These are phyloP conservation scores for Urosaurus nigricauda DNA, from an alignment of 2,797 vertebrate genomes.

Conservation along the genomic window DNA sequence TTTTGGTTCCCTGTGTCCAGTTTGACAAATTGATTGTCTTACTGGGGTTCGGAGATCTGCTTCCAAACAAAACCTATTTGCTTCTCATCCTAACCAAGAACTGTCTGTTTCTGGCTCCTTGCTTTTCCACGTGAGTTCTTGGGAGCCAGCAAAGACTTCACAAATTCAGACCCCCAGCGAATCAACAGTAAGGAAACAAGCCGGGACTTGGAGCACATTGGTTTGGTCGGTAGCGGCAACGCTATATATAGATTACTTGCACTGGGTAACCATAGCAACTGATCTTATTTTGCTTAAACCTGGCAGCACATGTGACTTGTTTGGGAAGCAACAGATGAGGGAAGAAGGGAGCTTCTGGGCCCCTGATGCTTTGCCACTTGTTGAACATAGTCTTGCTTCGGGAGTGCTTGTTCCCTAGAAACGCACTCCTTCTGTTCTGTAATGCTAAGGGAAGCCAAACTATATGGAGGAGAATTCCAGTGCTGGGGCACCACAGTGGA, in stretches of 20 bases:
- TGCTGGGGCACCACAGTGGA: rapidly evolving
- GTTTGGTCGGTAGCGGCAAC: not conserved
- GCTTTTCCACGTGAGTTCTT: conserved; percentile 20
- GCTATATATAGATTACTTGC: conserved; percentile 61
- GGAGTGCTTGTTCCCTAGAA: not conserved
- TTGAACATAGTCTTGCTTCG: not conserved
- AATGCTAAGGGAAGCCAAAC: not conserved
- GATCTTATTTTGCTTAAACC: conserved; percentile 62
- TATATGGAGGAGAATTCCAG: conserved; percentile 5
- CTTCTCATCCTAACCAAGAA: too few species aligned
- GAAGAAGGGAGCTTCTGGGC: conserved; percentile 34
- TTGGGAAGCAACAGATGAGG: conserved; percentile 55
- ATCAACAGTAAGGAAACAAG: rapidly evolving
- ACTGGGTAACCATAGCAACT: conserved; percentile 59
- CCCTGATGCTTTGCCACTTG: conserved; percentile 19
- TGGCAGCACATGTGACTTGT: conserved; percentile 54
- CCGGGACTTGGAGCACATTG: not conserved
- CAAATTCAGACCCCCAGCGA: not conserved
- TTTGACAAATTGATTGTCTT: not conserved
- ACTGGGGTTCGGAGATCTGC: not conserved
- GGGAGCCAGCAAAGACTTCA: not conserved
- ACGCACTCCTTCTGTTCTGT: not conserved
- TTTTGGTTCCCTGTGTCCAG: not conserved
- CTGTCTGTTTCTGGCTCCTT: not conserved
- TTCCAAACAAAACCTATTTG: not conserved